A percentile compares a stretch with the other conserved stretches of the same genome.
Evolutionary conservation across 2,113 vertebrate species (phyloP).

Genomic region (Dolichotis patagonum): DNA sequence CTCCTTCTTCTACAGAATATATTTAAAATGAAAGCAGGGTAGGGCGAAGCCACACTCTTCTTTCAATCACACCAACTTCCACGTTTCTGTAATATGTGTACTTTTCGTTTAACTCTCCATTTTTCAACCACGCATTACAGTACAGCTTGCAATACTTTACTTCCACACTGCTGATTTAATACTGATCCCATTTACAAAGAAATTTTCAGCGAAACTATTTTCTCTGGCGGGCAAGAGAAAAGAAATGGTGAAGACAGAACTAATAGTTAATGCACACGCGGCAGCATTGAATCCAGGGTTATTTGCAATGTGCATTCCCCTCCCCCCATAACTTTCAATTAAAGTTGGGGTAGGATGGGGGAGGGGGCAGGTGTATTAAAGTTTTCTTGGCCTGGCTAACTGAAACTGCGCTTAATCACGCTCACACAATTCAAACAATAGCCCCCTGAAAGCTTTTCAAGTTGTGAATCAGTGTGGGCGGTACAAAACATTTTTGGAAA

Average conservation of each 20-base stretch:
- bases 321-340: constrained; percentile 85
- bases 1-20: constrained; percentile 56
- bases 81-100: constrained; percentile 83
- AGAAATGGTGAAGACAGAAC: constrained; percentile 83
- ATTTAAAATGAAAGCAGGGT: constrained; percentile 57
- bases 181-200: constrained; percentile 86
- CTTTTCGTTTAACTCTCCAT: constrained; percentile 83
- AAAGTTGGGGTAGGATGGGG: constrained; percentile 84
- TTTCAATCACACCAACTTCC: constrained; percentile 78
- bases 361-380: constrained; percentile 92
- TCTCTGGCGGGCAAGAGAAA: constrained; percentile 79
- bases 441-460: constrained; percentile 88
- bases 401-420: constrained; percentile 86
- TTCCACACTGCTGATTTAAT: constrained; percentile 86
- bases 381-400: constrained; percentile 84
- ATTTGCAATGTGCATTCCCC: constrained; percentile 82
- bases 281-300: constrained; percentile 78
- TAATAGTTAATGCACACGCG: constrained; percentile 85
- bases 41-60: constrained; percentile 44
- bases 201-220: constrained; percentile 79
- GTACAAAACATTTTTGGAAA: constrained; percentile 88
- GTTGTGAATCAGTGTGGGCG: constrained; percentile 89
- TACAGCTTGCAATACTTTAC: constrained; percentile 83
- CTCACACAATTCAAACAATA: constrained; percentile 90
- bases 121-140: constrained; percentile 80